Evolutionary conservation across 2,888 invertebrate species (phyloP), one percentile per base, ranked within the genome.

Genomic region (Pyrrhosoma nymphula): DNA sequence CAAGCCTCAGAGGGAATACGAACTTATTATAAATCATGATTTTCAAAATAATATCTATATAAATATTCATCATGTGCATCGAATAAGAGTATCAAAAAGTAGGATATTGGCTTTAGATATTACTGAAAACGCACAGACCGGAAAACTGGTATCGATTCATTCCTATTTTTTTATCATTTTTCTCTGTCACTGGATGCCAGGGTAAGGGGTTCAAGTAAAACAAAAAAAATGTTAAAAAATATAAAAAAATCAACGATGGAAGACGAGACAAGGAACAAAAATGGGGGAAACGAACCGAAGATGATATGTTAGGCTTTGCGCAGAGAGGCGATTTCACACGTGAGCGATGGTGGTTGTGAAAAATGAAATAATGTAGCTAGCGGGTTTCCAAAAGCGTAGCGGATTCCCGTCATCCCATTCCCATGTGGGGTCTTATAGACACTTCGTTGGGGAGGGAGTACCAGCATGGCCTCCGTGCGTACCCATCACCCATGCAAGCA

Each of bases 281-380:
- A 89, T 89, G 89, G 89, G 8, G 89, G 89, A 89, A 89, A 89
- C 89, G 89, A 89, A 89, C 89, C 89, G 89, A 89, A 56, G 75
- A 69, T 47, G 75, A 93, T 75, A 93, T 69, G 93, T 93, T 93
- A 69, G 82, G 69, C 47, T 63, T 26, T 20, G 60, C 60, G 39
- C 39, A 69, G 26, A 47, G 10, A n/a, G n/a, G 35, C 63, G 93
- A 93, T 69, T 69, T 75, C 69, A 63, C 69, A n/a, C 26, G 1
- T 47, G 56, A 39, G 93, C 14, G 39, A 63, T 60, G 60, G 60
- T 39, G 23, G 63, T 63, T 47, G n/a, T 47, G 47, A 69, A 93
- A 75, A 93, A n/a, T 35, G 47, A 93, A 39, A 69, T 26, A 18
- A 39, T n/a, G 93, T n/a, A 23, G 63, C 47, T 35, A 23, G 23